Base-by-base conservation (phyloP, 1,140 invertebrate genomes). In the Bicyclus anynana region DNA sequence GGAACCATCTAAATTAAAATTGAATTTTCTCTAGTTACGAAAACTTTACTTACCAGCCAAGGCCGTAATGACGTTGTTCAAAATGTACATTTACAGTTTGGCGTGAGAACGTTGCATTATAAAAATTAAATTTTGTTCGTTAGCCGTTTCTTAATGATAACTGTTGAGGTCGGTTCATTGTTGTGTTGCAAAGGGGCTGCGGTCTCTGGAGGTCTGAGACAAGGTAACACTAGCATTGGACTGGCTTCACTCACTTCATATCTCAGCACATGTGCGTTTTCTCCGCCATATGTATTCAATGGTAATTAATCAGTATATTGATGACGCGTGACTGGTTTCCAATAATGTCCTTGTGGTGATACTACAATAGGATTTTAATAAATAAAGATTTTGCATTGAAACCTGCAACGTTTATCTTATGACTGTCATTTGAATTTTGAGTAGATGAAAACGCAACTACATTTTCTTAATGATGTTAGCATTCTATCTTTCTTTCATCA, bases 41-140 rank as follows among this genome's bases (percentile, higher is more conserved):
- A 56, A 54, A 48, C 21, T 33, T 33, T 55, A 60, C 51, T 50
- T 49, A 61, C 51, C 57, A 58, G 59, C 61, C 73, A 79, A 80
- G 77, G 80, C 60, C 55, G 62, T 42, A 29, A 53, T 48, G 59
- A 69, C 62, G 62, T 68, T 73, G 58, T 63, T 72, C 54, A 52
- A 71, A 53, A 58, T 59, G 54, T 68, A 63, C 54, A 62, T 65
- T 69, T 67, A 35, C 61, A 59, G 51, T 72, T 76, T 63, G 62
- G 65, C 80, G 84, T 84, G 84, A 80, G 84, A 87, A 87, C 65
- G 60, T 67, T 77, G 68, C 55, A 79, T 81, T 76, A 74, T 73
- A 74, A 74, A 74, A 74, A 74, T 77, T 72, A 69, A 60, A 75
- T 77, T 78, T 76, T 70, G 64, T 77, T 78, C 69, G 69, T 77